These are phyloP conservation scores for Pterophyllum scalare DNA, from an alignment of 2,113 vertebrate species.

Conservation along the genomic window DNA sequence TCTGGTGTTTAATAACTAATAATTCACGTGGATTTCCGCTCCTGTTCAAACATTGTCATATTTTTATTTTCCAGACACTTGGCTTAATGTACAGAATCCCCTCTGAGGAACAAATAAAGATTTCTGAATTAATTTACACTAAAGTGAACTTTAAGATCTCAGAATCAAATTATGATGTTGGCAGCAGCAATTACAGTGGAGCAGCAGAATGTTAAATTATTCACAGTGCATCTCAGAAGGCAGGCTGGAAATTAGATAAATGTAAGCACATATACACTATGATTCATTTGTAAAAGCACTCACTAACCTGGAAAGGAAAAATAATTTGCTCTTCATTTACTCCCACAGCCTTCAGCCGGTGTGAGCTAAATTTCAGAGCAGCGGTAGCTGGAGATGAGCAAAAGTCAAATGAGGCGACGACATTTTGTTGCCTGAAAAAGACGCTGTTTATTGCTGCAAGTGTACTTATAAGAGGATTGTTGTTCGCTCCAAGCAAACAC, in stretches of 20 bases:
- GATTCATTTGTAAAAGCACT: background rate
- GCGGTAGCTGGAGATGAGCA: background rate
- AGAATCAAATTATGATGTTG: background rate
- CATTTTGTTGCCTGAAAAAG: background rate
- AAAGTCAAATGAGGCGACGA: conserved; percentile 5
- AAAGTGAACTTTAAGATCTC: conserved; percentile 10
- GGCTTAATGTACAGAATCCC: background rate
- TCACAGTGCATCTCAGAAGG: background rate
- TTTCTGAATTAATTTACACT: conserved; percentile 7
- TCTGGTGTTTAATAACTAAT: background rate
- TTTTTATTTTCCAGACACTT: background rate
- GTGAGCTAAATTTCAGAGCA: background rate
- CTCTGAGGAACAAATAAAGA: background rate
- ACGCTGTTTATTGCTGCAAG: background rate
- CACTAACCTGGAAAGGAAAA: conserved; percentile 5
- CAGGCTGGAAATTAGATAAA: background rate
- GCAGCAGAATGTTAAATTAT: background rate
- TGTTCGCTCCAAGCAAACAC: background rate
- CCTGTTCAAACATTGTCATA: background rate
- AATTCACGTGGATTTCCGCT: background rate
- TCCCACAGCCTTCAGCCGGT: background rate
- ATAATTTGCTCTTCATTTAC: conserved; percentile 3
- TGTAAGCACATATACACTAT: background rate
- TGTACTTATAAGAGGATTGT: background rate
- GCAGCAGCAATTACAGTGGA: background rate